These are phyloP conservation scores for Saccopteryx leptura DNA, from an alignment of 2,113 vertebrate species.

Conservation along the genomic window DNA sequence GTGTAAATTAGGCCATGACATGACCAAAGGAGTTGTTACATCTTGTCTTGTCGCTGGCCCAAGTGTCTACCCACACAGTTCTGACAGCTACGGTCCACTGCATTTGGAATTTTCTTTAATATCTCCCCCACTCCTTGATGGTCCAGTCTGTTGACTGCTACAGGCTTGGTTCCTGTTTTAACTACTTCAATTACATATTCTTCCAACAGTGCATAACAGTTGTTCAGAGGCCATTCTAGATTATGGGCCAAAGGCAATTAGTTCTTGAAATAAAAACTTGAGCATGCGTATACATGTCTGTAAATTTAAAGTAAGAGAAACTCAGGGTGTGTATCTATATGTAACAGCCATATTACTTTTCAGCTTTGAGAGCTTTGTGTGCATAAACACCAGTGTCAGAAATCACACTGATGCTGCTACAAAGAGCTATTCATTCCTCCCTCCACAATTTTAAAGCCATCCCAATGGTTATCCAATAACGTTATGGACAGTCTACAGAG, in stretches of 20 bases:
- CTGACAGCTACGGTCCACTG: slow-evolving; percentile 82
- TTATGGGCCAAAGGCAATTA: slow-evolving; percentile 21
- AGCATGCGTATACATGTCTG: background rate
- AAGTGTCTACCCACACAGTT: slow-evolving; percentile 77
- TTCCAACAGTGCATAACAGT: slow-evolving; percentile 43
- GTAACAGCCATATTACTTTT: background rate
- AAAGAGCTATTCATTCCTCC: background rate
- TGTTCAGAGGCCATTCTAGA: slow-evolving; percentile 54
- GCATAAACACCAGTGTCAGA: background rate
- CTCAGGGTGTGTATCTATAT: background rate
- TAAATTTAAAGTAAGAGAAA: slow-evolving; percentile 44
- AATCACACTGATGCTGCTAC: background rate
- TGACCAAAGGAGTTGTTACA: slow-evolving; percentile 83
- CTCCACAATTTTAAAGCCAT: background rate
- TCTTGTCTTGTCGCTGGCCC: slow-evolving; percentile 75
- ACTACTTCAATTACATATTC: slow-evolving; percentile 48
- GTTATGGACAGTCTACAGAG: background rate
- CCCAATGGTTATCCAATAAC: background rate
- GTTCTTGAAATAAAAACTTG: slow-evolving; percentile 59
- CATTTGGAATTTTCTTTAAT: slow-evolving; percentile 81
- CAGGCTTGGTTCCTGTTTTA: background rate
- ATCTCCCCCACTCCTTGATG: slow-evolving; percentile 78
- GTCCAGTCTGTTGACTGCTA: slow-evolving; percentile 78
- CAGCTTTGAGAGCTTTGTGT: background rate
- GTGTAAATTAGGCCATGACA: slow-evolving; percentile 86